Evolutionary conservation across 2,888 invertebrate genomes (phyloP).

Genomic region (Ophion ellenae): DNA sequence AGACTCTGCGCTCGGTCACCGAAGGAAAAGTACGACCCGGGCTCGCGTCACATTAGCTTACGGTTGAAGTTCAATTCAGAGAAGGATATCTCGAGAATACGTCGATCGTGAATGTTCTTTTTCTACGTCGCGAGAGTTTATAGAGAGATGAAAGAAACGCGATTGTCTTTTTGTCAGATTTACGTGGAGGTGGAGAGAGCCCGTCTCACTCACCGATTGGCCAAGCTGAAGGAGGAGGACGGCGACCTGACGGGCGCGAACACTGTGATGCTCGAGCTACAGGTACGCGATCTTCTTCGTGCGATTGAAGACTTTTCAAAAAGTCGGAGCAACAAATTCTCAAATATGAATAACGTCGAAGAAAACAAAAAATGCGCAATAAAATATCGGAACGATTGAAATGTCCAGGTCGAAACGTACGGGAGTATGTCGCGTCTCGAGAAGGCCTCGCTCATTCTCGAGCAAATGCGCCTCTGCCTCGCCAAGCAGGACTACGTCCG

Average conservation of each 20-base stretch:
- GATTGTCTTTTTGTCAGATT: constrained; percentile 86
- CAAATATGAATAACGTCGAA: not conserved
- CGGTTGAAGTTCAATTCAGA: not conserved
- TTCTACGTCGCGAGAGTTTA: not conserved
- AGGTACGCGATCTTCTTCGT: constrained; percentile 84
- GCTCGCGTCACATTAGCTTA: not conserved
- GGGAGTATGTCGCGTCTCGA: constrained; percentile 99
- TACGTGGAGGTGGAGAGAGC: constrained; percentile 99
- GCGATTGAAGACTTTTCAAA: not conserved
- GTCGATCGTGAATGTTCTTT: not conserved
- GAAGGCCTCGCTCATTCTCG: constrained; percentile 97
- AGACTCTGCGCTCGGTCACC: constrained; percentile 96
- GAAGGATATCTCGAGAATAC: not conserved
- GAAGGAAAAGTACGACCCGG: constrained; percentile 91
- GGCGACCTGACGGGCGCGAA: constrained; percentile 95
- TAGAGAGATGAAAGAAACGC: not conserved
- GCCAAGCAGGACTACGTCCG: constrained; percentile 98
- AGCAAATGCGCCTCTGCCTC: constrained; percentile 99
- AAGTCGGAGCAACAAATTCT: not conserved
- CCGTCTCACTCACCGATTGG: constrained; percentile 95
- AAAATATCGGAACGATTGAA: not conserved
- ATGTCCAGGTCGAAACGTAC: constrained; percentile 92
- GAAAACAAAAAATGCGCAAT: not conserved
- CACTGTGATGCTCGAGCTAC: constrained; percentile 97
- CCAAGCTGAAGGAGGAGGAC: constrained; percentile 93